Percentiles rank a stretch among this genome's conserved stretches.
Conservation (phyloP, 2,888 invertebrate genomes). For the Drosophila kuntzei region DNA sequence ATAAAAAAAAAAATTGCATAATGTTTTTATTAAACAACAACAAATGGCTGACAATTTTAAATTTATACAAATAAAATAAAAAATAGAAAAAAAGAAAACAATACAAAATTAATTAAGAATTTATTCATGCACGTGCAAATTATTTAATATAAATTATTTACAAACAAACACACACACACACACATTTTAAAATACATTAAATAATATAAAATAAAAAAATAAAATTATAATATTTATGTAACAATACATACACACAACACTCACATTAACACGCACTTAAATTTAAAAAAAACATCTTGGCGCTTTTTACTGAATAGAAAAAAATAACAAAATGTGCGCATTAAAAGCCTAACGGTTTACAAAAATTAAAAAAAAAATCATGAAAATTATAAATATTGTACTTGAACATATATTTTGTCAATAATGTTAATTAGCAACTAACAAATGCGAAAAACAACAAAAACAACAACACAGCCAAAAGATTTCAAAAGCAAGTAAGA, state of each 20-base stretch:
- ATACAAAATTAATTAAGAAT: conserved; percentile 62
- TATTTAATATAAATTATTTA: conserved; percentile 68
- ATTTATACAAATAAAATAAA: conserved; percentile 65
- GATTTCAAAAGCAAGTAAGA: conserved; percentile 27
- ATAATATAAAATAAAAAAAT: conserved; percentile 14
- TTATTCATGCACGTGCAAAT: conserved; percentile 76
- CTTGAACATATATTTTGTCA: conserved; percentile 67
- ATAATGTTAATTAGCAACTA: conserved; percentile 79
- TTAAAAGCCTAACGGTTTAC: conserved; percentile 18
- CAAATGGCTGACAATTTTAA: conserved; percentile 78
- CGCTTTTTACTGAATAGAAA: conserved; percentile 37
- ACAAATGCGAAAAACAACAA: conserved; percentile 36
- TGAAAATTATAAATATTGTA: conserved; percentile 52
- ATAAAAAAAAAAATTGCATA: conserved; percentile 56
- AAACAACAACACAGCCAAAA: conserved; percentile 40
- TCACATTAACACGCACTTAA: conserved; percentile 13
- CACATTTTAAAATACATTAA: conserved; percentile 14
- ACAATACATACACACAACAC: conserved; percentile 26
- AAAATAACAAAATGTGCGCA: conserved; percentile 13
- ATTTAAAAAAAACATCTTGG: conserved; percentile 22
- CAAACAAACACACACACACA: conserved; percentile 27
- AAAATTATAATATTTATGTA: conserved; percentile 16
- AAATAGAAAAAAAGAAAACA: conserved; percentile 19
- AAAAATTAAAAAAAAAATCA: conserved; percentile 25
- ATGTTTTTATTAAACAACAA: conserved; percentile 72